Base-by-base conservation (phyloP, 2,888 invertebrate species). In the Athalia rosae region DNA sequence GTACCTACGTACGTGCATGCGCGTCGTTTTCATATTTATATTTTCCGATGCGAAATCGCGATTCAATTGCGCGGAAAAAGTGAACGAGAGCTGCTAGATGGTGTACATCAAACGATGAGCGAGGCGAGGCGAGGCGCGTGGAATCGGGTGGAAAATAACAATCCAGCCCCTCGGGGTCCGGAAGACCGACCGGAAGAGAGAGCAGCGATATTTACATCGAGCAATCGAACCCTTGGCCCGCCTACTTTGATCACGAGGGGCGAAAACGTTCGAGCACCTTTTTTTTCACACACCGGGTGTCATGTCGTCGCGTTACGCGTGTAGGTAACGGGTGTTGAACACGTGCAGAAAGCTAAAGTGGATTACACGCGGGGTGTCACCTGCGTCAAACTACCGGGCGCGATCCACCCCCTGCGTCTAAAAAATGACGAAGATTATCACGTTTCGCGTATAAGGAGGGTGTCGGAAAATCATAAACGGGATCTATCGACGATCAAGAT, bases 61-160 rank as follows among this genome's bases (percentile, higher is more conserved):
- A 71, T 11, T 58, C 58, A 59, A 71, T 71, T 58, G 71, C 6
- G 13, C 47, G 71, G 71, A 71, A 58, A 28, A 28, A 28, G 2
- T 28, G 28, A 28, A 28, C 28, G 28, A 2, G 2, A 28, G 28
- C 28, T 28, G 28, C 28, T 28, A 28, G 1, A 28, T 28, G 28
- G 28, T 28, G 28, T 28, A 28, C 28, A 28, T 28, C 28, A 28
- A 28, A n/a, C 28, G 13, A 28, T n/a, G 15, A 28, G 13, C 61
- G 13, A 58, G 50, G 67, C 50, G 67, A 48, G 53, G 7, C 0
- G 47, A 28, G 53, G 7, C 43, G 71, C 41, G 28, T 69, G n/a
- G 56, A 58, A 58, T 58, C 58, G 45, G 56, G 58, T n/a, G 58
- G 56, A 71, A 71, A 59, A 71, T 71, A 28, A 28, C 28, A 28